Evolutionary conservation across 2,113 vertebrate species (phyloP), one percentile per base, ranked within the genome.

Genomic region (Calidris pugnax): DNA sequence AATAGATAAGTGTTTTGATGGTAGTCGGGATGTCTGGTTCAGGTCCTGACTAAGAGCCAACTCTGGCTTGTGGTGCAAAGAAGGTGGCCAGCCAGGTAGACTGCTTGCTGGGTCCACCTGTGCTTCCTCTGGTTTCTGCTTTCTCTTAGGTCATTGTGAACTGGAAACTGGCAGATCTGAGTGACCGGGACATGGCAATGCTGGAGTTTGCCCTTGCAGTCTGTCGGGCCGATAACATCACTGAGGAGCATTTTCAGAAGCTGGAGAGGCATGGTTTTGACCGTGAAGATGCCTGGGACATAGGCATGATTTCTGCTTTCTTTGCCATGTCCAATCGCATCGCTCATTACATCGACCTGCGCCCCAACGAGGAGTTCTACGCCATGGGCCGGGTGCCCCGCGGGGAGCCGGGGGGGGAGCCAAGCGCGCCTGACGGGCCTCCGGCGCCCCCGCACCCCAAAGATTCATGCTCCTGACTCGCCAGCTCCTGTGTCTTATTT

Each of bases 201-300:
- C 93, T 99, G 86, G 99, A 99, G 84, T 99, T 99, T 83, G 99
- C 98, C 7, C 93, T 99, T 92, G 97, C 98, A 0, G 80, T 99
- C 85, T 98, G 98, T 85, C 97, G 94, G 45, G 95, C 97, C 7
- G 98, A 99, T 33, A 98, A 98, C 57, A 97, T 99, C 89, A 98
- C 98, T 6, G 98, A 99, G 15, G 89, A 98, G 83, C 98, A 98
- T 77, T 98, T 99, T 72, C 93, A 87, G 91, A 95, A 98, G 47
- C 95, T 99, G 56, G 97, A 98, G 93, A 94, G 95, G 22, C 98
- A 98, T 1, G 98, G 98, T 14, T 99, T 99, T 69, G 98, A 98
- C 85, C 94, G 75, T 5, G 99, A 99, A 90, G 98, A 99, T 7
- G 98, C 98, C 57, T 99, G 98, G 99, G 99, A 99, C 95, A 99